Evolutionary conservation across 2,888 invertebrate genomes (phyloP).

Genomic region (Hyposoter didymator): DNA sequence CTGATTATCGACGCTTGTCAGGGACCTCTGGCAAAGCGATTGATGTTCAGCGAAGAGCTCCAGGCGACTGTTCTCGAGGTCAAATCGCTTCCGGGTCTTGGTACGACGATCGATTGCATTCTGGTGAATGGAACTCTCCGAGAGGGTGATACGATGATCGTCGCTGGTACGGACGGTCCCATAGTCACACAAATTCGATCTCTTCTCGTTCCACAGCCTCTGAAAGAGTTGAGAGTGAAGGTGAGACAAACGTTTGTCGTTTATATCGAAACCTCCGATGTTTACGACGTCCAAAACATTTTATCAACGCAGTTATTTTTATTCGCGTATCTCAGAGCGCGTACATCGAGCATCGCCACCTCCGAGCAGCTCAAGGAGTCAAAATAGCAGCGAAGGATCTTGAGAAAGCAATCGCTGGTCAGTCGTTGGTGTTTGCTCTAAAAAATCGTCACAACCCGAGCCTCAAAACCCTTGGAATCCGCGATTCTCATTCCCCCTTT

Average conservation of each 20-base stretch:
- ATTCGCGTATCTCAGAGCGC: conserved; percentile 87
- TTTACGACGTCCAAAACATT: neutral
- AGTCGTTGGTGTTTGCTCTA: conserved; percentile 13
- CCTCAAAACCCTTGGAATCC: neutral
- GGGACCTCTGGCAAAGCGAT: conserved; percentile 93
- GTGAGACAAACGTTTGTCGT: conserved; percentile 83
- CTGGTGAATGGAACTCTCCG: conserved; percentile 97
- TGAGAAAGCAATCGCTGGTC: conserved; percentile 97
- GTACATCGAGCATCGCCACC: conserved; percentile 97
- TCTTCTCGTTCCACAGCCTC: conserved; percentile 98
- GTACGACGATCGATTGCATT: conserved; percentile 99
- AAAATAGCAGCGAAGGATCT: conserved; percentile 99
- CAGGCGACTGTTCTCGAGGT: conserved; percentile 95
- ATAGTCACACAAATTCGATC: conserved; percentile 99
- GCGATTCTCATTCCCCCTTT: neutral
- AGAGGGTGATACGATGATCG: conserved; percentile 97
- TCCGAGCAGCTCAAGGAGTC: conserved; percentile 98
- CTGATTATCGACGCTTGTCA: conserved; percentile 97
- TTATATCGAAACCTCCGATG: neutral
- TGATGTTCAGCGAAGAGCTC: conserved; percentile 96
- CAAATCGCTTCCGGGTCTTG: conserved; percentile 98
- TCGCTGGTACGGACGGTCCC: conserved; percentile 99
- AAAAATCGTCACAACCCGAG: neutral
- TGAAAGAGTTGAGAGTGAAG: conserved; percentile 98
- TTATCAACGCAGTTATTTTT: conserved; percentile 17